phyloP scores from a whole-genome alignment of 1,140 invertebrate genomes.

The Octopus bimaculoides region DNA sequence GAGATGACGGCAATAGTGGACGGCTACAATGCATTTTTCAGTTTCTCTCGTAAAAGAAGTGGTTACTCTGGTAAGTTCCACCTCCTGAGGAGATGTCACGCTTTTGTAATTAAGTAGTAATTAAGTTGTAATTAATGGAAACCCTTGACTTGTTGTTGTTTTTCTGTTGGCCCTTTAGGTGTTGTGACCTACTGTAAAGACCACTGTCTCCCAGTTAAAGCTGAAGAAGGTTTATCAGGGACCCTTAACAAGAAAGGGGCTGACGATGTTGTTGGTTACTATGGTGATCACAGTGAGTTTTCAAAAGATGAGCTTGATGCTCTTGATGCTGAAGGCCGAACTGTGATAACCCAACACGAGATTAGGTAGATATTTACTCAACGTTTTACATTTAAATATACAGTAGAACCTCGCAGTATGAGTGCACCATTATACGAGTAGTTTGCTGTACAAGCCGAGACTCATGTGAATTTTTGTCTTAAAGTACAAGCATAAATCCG shows the following conservation, averaged over 20 bases:
- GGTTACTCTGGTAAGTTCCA: slow-evolving; percentile 59
- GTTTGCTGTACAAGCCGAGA: too few relatives aligned
- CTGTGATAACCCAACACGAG: slow-evolving; percentile 60
- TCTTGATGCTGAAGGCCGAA: slow-evolving; percentile 61
- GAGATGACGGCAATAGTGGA: slow-evolving; percentile 57
- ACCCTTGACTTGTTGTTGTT: too few relatives aligned
- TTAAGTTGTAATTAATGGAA: too few relatives aligned
- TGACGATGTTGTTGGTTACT: slow-evolving; percentile 42
- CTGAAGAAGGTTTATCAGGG: slow-evolving; percentile 59
- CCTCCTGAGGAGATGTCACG: too few relatives aligned
- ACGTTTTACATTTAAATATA: too few relatives aligned
- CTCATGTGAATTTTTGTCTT: too few relatives aligned
- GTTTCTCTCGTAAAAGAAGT: slow-evolving; percentile 56
- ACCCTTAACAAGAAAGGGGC: slow-evolving; percentile 19
- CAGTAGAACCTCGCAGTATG: too few relatives aligned
- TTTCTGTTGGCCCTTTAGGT: slow-evolving; percentile 39
- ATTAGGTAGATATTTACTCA: slow-evolving; percentile 42
- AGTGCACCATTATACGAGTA: too few relatives aligned
- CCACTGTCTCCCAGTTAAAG: slow-evolving; percentile 49
- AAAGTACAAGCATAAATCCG: too few relatives aligned
- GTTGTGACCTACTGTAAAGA: slow-evolving; percentile 61
- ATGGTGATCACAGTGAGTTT: slow-evolving; percentile 48
- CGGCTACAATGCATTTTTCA: slow-evolving; percentile 61
- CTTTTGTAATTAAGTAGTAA: too few relatives aligned
- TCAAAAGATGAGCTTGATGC: slow-evolving; percentile 48